These are phyloP conservation scores for Portevinia maculata DNA, from an alignment of 2,888 invertebrate genomes.

Conservation along the genomic window DNA sequence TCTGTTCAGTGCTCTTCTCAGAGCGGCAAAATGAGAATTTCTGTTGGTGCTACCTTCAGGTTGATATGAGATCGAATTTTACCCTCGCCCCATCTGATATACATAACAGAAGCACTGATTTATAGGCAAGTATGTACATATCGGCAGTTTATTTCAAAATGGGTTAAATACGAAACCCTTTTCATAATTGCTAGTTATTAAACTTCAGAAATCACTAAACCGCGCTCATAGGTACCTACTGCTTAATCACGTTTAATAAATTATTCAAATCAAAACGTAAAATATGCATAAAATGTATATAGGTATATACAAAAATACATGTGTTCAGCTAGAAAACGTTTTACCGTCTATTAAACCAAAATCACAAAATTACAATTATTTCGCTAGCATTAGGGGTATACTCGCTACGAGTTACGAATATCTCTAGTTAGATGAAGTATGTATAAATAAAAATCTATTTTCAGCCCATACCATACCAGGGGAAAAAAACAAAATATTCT, in stretches of 20 bases:
- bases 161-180: neutral
- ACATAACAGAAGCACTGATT: no score
- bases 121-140: no score
- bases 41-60: no score
- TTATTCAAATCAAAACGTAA: no score
- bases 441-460: constrained; percentile 74
- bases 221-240: constrained; percentile 26
- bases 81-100: no score
- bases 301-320: neutral
- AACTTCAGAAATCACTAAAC: neutral
- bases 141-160: no score
- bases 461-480: constrained; percentile 51
- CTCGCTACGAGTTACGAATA: constrained; percentile 64
- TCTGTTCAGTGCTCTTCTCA: no score
- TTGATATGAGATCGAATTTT: no score
- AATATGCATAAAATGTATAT: no score
- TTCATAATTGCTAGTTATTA: constrained; percentile 7
- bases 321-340: neutral
- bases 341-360: constrained; percentile 24
- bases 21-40: no score
- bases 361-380: constrained; percentile 54
- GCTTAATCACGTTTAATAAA: no score
- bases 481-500: constrained; percentile 28
- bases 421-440: constrained; percentile 64
- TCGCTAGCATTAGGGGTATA: constrained; percentile 41